Evolutionary conservation across 2,888 invertebrate genomes (phyloP), one percentile per base, ranked within the genome.

Genomic region (Luffia ferchaultella): DNA sequence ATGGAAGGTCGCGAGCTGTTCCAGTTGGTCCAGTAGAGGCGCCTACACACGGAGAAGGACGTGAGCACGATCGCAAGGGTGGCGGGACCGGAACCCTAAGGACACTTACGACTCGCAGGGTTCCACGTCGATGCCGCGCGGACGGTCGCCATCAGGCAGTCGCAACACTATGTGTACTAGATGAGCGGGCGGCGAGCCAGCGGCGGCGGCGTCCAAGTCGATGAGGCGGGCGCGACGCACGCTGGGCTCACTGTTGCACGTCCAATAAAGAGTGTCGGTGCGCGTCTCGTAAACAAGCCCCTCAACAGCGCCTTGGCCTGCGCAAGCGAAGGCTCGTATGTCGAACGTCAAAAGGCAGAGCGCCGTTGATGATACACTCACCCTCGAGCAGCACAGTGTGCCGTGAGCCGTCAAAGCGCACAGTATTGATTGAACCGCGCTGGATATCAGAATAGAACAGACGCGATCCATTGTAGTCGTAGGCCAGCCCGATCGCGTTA

Each of bases 11-110:
- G 86, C 50, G 90, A 85, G 54, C 89, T 88, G 76, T 94, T 93
- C 95, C 96, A 96, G 78, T 96, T 95, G 7, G 93, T 95, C 95
- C 95, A 96, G 76, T 93, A 96, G 47, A 93, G 74, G 16, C 87
- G 86, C 46, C 89, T 88, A 59, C 2, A 49, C 16, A 18, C 9
- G 40, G 9, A 16, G 19, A 46, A 61, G n/a, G n/a, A n/a, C n/a
- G n/a, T n/a, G n/a, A n/a, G n/a, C n/a, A n/a, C n/a, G n/a, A n/a
- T n/a, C n/a, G n/a, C n/a, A n/a, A n/a, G n/a, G n/a, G n/a, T n/a
- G n/a, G n/a, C n/a, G n/a, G n/a, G n/a, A n/a, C n/a, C n/a, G n/a
- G n/a, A n/a, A n/a, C n/a, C n/a, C n/a, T n/a, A n/a, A n/a, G n/a
- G n/a, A n/a, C 16, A 80, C 68, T 71, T 73, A 76, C 17, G 71